Evolutionary conservation across 2,113 vertebrate species (phyloP), one percentile per base, ranked within the genome.

Genomic region (Sinocyclocheilus anshuiensis): DNA sequence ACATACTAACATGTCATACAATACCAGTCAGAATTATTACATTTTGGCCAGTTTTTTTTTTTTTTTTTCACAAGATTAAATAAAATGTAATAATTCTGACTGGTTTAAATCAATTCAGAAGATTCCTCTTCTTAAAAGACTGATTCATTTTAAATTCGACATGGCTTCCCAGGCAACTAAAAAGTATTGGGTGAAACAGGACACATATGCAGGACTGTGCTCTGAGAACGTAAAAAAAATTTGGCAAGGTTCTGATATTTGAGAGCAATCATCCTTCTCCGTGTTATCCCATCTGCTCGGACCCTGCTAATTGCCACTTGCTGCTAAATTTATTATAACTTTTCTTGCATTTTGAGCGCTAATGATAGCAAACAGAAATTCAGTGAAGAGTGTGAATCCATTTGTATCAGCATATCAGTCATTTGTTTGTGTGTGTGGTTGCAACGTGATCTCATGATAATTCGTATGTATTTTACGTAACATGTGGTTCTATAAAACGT

Each of bases 231-330:
- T 75, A 22, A n/a, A 48, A 75, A 48, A 48, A 75, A 48, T 24
- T 48, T 48, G 72, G 39, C 39, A 48, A 48, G 42, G 42, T 48
- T 48, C 22, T 75, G 39, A 48, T 24, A 48, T n/a, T 75, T 75
- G 72, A 48, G 72, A n/a, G 71, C 71, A 45, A 45, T 45, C 71
- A 74, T 22, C 71, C 39, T 45, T 74, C 71, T 75, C 22, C 22
- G 1, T 48, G 12, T 75, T 45, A 24, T 45, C 22, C 72, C 72
- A 75, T 48, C 42, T 75, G n/a, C 72, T 48, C n/a, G 22, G 72
- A 75, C 22, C 42, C 72, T 48, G 72, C 72, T 75, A 48, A 48
- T 75, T 75, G 22, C 72, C 72, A 75, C 42, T 48, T 48, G 72
- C 39, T 45, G 12, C 22, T 75, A 75, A 75, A 75, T 75, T 75